phyloP scores from a whole-genome alignment of 2,113 vertebrate species.

The Meles meles region DNA sequence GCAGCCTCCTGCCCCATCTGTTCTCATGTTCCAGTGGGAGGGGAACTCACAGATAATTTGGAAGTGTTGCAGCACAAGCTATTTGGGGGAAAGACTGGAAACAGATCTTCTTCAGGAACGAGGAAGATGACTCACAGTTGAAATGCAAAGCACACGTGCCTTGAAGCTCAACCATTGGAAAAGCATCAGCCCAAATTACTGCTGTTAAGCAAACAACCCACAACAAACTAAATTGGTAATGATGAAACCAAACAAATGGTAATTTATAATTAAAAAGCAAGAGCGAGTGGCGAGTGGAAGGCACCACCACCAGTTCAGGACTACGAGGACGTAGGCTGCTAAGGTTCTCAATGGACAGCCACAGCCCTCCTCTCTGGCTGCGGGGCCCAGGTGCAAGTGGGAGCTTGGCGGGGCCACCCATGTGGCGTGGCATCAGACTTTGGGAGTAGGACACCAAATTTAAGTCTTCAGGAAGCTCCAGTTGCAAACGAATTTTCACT shows the following conservation, averaged over 20 bases:
- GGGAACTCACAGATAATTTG: background rate
- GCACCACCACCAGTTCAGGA: background rate
- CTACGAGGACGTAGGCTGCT: background rate
- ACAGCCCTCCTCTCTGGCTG: too few relatives aligned
- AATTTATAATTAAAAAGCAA: conserved; percentile 56
- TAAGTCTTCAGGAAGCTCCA: background rate
- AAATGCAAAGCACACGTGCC: background rate
- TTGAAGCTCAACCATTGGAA: conserved; percentile 19
- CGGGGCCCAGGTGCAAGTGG: rapidly evolving
- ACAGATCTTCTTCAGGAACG: background rate
- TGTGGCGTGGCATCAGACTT: background rate
- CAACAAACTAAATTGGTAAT: conserved; percentile 43
- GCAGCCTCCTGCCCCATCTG: background rate
- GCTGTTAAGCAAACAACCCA: conserved; percentile 61
- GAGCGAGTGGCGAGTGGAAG: background rate
- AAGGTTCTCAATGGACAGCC: rapidly evolving
- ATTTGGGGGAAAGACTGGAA: background rate
- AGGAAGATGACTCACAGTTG: background rate
- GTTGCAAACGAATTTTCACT: background rate
- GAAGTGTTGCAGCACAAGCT: background rate
- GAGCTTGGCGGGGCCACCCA: rapidly evolving
- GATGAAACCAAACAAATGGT: conserved; percentile 15
- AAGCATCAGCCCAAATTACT: conserved; percentile 48
- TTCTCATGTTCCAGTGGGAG: background rate
- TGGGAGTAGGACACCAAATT: background rate